Evolutionary conservation across 2,888 invertebrate species (phyloP).

Genomic region (Phytoseiulus persimilis): DNA sequence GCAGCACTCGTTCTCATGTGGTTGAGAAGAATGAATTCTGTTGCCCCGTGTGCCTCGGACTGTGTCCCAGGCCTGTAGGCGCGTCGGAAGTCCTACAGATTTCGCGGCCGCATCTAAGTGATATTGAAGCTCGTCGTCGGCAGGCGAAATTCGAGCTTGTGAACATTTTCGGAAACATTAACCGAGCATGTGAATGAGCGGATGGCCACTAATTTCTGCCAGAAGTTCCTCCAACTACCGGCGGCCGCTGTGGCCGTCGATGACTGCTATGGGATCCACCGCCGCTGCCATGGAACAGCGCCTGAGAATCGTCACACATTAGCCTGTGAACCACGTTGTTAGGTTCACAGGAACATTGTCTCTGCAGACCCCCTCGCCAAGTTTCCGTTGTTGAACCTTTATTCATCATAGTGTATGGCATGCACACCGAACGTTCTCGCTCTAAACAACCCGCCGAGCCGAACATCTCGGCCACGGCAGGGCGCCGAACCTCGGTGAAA

Average conservation of each 20-base stretch:
- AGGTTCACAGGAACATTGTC: conserved; percentile 5
- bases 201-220: background rate
- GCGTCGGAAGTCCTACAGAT: background rate
- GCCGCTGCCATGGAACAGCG: background rate
- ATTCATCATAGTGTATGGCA: background rate
- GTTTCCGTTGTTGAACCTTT: background rate
- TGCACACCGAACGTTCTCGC: background rate
- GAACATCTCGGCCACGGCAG: background rate
- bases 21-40: background rate
- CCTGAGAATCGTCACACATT: background rate
- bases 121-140: background rate
- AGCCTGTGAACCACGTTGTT: background rate
- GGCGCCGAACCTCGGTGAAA: background rate
- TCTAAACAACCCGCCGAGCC: no score
- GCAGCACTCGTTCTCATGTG: background rate
- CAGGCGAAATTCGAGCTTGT: background rate
- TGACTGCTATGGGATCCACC: background rate
- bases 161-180: background rate
- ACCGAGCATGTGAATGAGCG: background rate
- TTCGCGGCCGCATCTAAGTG: background rate
- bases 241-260: background rate
- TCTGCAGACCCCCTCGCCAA: background rate
- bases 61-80: background rate
- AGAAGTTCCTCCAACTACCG: background rate
- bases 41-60: background rate